phyloP scores from a whole-genome alignment of 2,797 vertebrate species.

The Lepidocolaptes lacrymiger region DNA sequence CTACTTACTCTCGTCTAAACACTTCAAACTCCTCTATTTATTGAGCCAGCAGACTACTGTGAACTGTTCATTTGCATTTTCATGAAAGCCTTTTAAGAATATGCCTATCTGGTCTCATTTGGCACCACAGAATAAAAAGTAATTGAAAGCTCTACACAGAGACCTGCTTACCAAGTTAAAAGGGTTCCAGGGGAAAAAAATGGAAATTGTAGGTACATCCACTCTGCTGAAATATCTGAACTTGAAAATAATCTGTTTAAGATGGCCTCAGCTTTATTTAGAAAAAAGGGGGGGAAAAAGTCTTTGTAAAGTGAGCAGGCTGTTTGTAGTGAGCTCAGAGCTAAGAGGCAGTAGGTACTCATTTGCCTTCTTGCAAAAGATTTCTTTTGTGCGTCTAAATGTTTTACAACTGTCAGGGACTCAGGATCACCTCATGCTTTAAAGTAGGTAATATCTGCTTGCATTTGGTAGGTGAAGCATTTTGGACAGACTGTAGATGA shows the following conservation, averaged over 20 bases:
- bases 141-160: constrained; percentile 24
- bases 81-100: constrained; percentile 32
- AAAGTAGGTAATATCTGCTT: not conserved
- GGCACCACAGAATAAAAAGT: constrained; percentile 20
- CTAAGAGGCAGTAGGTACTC: not conserved
- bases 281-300: not conserved
- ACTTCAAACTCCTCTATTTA: not conserved
- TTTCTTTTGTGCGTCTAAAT: not conserved
- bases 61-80: constrained; percentile 52
- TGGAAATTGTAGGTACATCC: not conserved
- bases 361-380: not conserved
- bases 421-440: not conserved
- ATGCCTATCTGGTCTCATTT: constrained; percentile 35
- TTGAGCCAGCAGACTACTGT: constrained; percentile 19
- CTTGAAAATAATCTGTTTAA: not conserved
- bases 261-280: not conserved
- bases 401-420: not conserved
- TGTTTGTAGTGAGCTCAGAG: not conserved
- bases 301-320: not conserved
- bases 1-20: not conserved
- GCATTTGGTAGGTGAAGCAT: not conserved
- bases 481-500: not conserved
- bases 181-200: not conserved
- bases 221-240: not conserved
- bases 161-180: constrained; percentile 4